phyloP scores from a whole-genome alignment of 2,888 invertebrate genomes.

The Dasypogon diadema region DNA sequence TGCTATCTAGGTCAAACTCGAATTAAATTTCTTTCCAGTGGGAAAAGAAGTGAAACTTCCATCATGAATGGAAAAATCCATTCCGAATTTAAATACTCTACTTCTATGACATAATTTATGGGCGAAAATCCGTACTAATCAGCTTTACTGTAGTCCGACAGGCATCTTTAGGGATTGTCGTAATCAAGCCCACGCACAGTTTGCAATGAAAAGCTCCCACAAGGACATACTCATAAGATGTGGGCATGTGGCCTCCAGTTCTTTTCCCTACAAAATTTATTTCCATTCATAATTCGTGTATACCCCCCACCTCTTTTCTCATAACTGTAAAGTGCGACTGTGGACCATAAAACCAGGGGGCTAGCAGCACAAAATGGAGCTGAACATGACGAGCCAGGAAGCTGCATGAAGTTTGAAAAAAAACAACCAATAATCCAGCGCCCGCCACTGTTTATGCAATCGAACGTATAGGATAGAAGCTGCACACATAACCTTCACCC shows the following conservation, averaged over 20 bases:
- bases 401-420: constrained; percentile 21
- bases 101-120: background rate
- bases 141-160: background rate
- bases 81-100: background rate
- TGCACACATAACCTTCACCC: constrained; percentile 48
- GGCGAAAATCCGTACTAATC: background rate
- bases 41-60: too few species aligned
- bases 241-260: constrained; percentile 17
- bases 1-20: too few species aligned
- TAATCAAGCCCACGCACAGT: constrained; percentile 18
- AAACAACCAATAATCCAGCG: constrained; percentile 45
- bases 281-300: constrained; percentile 43
- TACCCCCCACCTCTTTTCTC: background rate
- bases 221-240: constrained; percentile 23
- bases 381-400: constrained; percentile 26
- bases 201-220: constrained; percentile 8
- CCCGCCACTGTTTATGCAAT: constrained; percentile 49
- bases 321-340: background rate
- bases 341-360: constrained; percentile 33
- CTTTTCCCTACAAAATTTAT: constrained; percentile 31
- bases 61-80: too few species aligned
- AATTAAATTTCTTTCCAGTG: too few species aligned
- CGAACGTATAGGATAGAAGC: constrained; percentile 37
- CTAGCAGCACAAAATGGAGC: constrained; percentile 41
- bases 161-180: background rate